These are phyloP conservation scores for Meteorus colon DNA, from an alignment of 2,888 invertebrate genomes.

Conservation along the genomic window DNA sequence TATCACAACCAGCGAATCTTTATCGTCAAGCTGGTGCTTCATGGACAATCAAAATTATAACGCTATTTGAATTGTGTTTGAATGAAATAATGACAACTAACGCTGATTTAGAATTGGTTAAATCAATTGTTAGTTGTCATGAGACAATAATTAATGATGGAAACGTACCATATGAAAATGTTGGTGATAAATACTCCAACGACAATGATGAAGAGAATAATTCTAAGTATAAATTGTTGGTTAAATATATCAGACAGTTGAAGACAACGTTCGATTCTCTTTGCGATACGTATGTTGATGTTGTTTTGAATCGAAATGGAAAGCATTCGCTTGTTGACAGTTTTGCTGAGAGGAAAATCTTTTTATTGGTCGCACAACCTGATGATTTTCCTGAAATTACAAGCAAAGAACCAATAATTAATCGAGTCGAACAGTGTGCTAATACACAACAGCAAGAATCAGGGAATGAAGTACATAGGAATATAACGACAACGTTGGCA, in stretches of 20 bases:
- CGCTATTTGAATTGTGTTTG: conserved; percentile 89
- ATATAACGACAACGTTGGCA: not conserved
- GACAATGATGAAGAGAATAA: conserved; percentile 38
- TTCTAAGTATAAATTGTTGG: conserved; percentile 51
- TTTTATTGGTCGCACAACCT: conserved; percentile 76
- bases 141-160: conserved; percentile 17
- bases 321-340: conserved; percentile 68
- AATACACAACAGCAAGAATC: not conserved
- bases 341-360: conserved; percentile 76
- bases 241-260: conserved; percentile 63
- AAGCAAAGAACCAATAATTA: conserved; percentile 59
- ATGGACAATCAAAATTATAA: conserved; percentile 91
- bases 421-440: conserved; percentile 19
- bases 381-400: conserved; percentile 75
- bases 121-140: conserved; percentile 51
- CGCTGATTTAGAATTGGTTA: conserved; percentile 65
- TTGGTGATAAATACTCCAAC: not conserved
- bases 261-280: conserved; percentile 73
- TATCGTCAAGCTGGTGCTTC: conserved; percentile 94
- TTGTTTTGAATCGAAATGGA: conserved; percentile 74
- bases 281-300: conserved; percentile 75
- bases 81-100: conserved; percentile 76
- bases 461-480: conserved; percentile 34
- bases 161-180: conserved; percentile 2
- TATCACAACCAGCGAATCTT: conserved; percentile 90